A percentile compares a stretch with the other conserved stretches of the same genome.
These are phyloP conservation scores for Thelaira solivaga DNA, from an alignment of 2,888 invertebrate genomes.

Conservation along the genomic window DNA sequence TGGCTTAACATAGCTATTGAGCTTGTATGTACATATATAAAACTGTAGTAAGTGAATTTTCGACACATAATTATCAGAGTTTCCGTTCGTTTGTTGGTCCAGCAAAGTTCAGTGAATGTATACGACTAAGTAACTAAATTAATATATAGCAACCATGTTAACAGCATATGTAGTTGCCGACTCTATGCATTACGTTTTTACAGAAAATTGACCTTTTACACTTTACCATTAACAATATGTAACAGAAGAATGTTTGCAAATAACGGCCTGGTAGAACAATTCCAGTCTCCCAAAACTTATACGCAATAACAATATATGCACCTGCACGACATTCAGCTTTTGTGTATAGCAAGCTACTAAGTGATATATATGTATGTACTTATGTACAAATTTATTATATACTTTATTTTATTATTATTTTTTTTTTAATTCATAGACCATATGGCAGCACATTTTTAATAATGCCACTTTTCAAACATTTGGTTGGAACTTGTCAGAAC, in stretches of 20 bases:
- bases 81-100: conserved; percentile 58
- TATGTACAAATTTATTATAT: no score
- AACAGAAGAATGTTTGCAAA: not conserved
- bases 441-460: not conserved
- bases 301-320: not conserved
- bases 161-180: conserved; percentile 31
- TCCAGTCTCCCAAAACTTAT: conserved; percentile 39
- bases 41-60: conserved; percentile 21
- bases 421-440: no score
- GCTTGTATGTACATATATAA: conserved; percentile 22
- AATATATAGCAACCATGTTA: conserved; percentile 44
- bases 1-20: not conserved
- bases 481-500: not conserved
- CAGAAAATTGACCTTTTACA: not conserved
- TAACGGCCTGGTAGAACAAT: conserved; percentile 21
- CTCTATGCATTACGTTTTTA: not conserved
- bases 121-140: conserved; percentile 55
- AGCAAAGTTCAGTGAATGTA: conserved; percentile 59
- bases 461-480: no score
- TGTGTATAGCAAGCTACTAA: conserved; percentile 8
- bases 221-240: no score
- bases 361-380: no score
- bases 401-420: no score
- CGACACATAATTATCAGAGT: conserved; percentile 25
- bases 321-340: conserved; percentile 18